Base-by-base conservation (phyloP, 2,888 invertebrate species). In the Adelognathus sp. region DNA sequence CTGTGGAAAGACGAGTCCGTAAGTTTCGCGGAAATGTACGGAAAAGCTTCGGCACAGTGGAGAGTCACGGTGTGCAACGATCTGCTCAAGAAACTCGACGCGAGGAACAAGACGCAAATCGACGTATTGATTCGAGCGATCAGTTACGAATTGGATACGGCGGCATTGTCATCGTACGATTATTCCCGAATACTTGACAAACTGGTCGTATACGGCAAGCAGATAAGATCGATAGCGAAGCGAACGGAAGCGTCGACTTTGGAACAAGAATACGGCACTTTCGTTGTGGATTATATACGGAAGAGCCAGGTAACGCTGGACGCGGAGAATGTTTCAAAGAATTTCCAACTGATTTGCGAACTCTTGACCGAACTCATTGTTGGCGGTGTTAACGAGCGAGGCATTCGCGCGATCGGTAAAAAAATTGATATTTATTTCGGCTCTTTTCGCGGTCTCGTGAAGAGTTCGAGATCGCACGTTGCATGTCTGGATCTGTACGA, bases 291-390 rank as follows among this genome's bases (percentile, higher is more conserved):
- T 16, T 72, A 67, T 18, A 14, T 86, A 3, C 50, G 14, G 14
- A 58, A 46, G 2, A 31, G 41, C 24, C 27, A 31, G 1, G 46
- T 81, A 27, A 27, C 31, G 2, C 46, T 85, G 14, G 72, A 81
- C 1, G 18, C 61, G 11, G 64, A 83, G 4, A 72, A 84, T 0
- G 82, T 81, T 16, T 69, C 78, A 16, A 4, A 27, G n/a, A 80
- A 77, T 9, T 85, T 79, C 75, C 54, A 50, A 27, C 54, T 63
- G 14, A 69, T 81, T 27, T 61, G 83, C 21, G 50, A 58, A 2
- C 78, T 86, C 27, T 66, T 83, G 4, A 70, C 61, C 5, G 73
- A 41, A 16, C 16, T 84, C 39, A 70, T 81, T 2, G 74, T 70
- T 46, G 56, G 52, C 16, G 69, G 71, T 24, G 56, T 83, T 16